A percentile compares a stretch with the other conserved stretches of the same genome.
Conservation (phyloP, 2,888 invertebrate species). For the Panorpa germanica region DNA sequence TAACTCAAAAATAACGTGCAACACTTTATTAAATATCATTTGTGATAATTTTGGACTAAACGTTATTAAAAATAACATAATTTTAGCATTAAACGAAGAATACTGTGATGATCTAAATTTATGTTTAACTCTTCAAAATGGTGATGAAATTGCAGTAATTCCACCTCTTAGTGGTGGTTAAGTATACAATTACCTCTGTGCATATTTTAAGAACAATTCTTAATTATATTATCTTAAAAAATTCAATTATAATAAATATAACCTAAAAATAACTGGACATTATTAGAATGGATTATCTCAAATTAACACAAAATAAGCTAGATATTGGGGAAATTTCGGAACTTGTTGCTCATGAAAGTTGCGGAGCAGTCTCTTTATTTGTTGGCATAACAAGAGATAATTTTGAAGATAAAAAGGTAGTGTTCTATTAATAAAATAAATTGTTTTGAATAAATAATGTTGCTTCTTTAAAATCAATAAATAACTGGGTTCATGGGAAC, state of each 20-base stretch:
- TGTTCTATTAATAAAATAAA: too few relatives aligned
- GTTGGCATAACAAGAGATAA: conserved; percentile 76
- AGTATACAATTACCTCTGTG: too few relatives aligned
- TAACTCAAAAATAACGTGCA: conserved; percentile 30
- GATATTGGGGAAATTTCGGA: conserved; percentile 45
- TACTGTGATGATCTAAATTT: conserved; percentile 39
- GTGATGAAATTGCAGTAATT: conserved; percentile 78
- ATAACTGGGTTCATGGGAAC: too few relatives aligned
- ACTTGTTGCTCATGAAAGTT: conserved; percentile 44
- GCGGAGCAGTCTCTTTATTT: conserved; percentile 81
- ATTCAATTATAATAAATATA: conserved; percentile 8
- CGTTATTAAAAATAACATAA: conserved; percentile 45
- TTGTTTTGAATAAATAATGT: too few relatives aligned
- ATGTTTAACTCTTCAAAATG: conserved; percentile 34
- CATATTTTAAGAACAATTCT: conserved; percentile 6
- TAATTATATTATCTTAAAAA: conserved; percentile 7
- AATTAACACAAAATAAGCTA: conserved; percentile 45
- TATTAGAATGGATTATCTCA: conserved; percentile 42
- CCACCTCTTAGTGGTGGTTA: conserved; percentile 89
- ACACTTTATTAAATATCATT: conserved; percentile 39
- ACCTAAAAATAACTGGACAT: conserved; percentile 7
- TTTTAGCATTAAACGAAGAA: conserved; percentile 70
- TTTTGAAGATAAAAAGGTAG: conserved; percentile 65
- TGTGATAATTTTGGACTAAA: conserved; percentile 40
- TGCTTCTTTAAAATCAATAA: too few relatives aligned